A percentile compares a stretch with the other conserved stretches of the same genome.
Conservation (phyloP, 2,797 vertebrate species). For the Varecia variegata region DNA sequence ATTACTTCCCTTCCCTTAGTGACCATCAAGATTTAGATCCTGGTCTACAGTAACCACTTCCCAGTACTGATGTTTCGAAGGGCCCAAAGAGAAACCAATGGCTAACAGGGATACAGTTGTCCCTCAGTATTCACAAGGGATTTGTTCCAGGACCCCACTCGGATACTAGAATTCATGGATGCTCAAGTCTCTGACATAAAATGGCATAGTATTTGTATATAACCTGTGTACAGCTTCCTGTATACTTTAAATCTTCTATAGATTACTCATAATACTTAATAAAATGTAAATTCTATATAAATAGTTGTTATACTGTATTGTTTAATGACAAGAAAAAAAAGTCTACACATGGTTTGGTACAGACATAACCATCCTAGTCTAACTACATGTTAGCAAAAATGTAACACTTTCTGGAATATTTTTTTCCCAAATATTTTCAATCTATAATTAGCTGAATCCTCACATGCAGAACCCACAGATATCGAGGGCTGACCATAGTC, state of each 20-base stretch:
- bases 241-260: not conserved
- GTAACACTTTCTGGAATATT: not conserved
- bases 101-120: not conserved
- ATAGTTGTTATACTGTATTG: not conserved
- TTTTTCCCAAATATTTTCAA: not conserved
- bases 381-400: not conserved
- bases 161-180: not conserved
- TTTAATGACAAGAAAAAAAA: not conserved
- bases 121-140: not conserved
- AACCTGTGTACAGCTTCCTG: not conserved
- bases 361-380: not conserved
- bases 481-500: not conserved
- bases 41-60: not conserved
- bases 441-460: not conserved
- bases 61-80: not conserved
- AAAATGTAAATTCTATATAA: not conserved
- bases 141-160: not conserved
- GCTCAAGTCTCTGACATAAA: not conserved
- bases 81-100: not conserved
- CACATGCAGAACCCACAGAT: not conserved
- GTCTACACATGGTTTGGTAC: not conserved
- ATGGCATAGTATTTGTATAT: not conserved
- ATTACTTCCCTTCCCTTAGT: not conserved
- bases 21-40: not conserved
- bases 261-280: not conserved